Evolutionary conservation across 2,113 vertebrate species (phyloP).

Genomic region (Limnothrissa miodon): DNA sequence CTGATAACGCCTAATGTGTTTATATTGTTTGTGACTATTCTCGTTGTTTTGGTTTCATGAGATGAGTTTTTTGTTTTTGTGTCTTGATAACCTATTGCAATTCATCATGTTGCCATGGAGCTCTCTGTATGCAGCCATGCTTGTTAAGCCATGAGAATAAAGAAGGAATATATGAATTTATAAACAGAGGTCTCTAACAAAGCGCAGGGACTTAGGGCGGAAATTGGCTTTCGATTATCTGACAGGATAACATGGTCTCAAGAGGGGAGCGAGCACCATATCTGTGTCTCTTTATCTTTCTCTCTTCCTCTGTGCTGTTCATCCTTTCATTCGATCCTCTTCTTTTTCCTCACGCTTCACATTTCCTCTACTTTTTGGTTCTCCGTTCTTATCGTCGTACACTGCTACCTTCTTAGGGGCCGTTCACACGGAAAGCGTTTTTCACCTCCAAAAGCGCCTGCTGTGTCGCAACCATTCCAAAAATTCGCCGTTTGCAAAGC

Average conservation of each 20-base stretch:
- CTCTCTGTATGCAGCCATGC: neutral
- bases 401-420: neutral
- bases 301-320: neutral
- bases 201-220: slow-evolving; percentile 11
- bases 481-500: no score
- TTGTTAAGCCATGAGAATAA: slow-evolving; percentile 5
- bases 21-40: neutral
- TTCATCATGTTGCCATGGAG: slow-evolving; percentile 6
- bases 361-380: neutral
- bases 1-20: neutral
- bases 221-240: slow-evolving; percentile 30
- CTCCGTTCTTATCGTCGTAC: neutral
- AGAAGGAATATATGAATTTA: slow-evolving; percentile 16
- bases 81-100: neutral
- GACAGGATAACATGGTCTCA: slow-evolving; percentile 26
- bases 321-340: neutral
- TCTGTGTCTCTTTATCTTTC: slow-evolving; percentile 15
- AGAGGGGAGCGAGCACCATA: neutral
- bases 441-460: no score
- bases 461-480: neutral
- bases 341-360: neutral
- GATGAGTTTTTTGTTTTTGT: neutral
- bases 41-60: neutral
- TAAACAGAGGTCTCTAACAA: slow-evolving; percentile 26
- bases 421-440: no score